Conservation (phyloP, 2,113 vertebrate species). For the Mystacornis crossleyi region DNA sequence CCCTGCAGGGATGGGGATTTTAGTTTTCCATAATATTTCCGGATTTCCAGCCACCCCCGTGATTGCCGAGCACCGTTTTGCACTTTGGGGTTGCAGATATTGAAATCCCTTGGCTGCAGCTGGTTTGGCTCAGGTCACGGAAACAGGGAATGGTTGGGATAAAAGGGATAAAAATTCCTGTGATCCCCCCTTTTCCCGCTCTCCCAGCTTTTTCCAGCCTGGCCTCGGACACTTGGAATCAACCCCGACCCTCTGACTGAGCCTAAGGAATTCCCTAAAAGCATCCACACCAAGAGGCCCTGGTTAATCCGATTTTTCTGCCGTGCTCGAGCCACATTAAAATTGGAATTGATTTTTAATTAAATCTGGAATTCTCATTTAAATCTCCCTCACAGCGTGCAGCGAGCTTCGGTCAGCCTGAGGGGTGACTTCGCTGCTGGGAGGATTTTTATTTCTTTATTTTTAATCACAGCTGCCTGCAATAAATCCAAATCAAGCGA, state of each 20-base stretch:
- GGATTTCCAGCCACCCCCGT: accelerated
- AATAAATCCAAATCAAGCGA: accelerated
- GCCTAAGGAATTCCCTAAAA: not conserved
- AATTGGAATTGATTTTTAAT: not conserved
- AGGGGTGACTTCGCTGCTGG: not conserved
- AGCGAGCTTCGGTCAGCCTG: not conserved
- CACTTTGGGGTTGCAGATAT: accelerated
- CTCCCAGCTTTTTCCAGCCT: not conserved
- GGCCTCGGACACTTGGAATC: too few species aligned
- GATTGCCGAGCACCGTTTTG: accelerated
- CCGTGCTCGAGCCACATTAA: not conserved
- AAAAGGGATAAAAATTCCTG: not conserved
- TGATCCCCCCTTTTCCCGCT: not conserved
- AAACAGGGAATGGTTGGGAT: not conserved
- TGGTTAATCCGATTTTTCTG: accelerated
- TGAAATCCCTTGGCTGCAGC: not conserved
- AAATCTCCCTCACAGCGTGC: not conserved
- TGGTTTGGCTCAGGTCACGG: not conserved
- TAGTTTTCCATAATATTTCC: not conserved
- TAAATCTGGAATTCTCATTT: not conserved
- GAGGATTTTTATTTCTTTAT: not conserved
- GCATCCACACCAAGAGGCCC: not conserved
- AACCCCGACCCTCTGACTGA: not conserved
- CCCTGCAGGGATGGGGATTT: not conserved
- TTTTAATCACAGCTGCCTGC: not conserved